A percentile compares a stretch with the other conserved stretches of the same genome.
Conservation (phyloP, 2,888 invertebrate species). For the Stratiomys singularior region DNA sequence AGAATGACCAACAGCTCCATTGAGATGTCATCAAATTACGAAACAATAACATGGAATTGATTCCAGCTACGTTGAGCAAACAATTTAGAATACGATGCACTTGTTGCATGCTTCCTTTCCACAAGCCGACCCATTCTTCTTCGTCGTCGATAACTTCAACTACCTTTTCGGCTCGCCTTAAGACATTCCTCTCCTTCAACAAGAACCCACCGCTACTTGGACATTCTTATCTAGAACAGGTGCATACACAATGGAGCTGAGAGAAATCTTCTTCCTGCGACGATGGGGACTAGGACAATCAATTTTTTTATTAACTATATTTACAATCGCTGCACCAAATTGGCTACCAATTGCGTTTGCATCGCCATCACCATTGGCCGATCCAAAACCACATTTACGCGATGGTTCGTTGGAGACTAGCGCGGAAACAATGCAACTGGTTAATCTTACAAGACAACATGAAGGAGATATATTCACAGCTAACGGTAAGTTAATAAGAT, state of each 20-base stretch:
- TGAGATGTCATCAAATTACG: conserved; percentile 41
- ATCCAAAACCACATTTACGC: conserved; percentile 31
- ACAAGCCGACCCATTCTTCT: conserved; percentile 11
- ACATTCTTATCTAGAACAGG: neutral
- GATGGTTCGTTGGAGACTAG: conserved; percentile 50
- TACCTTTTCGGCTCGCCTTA: conserved; percentile 13
- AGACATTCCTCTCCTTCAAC: conserved; percentile 15
- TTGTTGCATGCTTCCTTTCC: conserved; percentile 20
- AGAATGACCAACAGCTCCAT: conserved; percentile 7
- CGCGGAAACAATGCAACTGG: conserved; percentile 55
- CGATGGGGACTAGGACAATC: conserved; percentile 12
- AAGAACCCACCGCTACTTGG: neutral
- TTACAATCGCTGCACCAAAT: conserved; percentile 22
- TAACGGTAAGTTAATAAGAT: conserved; percentile 59
- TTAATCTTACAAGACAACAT: conserved; percentile 65
- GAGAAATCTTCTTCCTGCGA: neutral
- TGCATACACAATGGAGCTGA: neutral
- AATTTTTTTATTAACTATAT: conserved; percentile 34
- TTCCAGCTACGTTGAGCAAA: conserved; percentile 8
- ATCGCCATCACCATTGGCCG: conserved; percentile 14
- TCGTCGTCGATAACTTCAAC: neutral
- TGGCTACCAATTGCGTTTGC: conserved; percentile 35
- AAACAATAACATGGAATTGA: conserved; percentile 44
- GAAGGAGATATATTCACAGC: conserved; percentile 65
- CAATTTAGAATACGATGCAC: conserved; percentile 43